Conservation (phyloP, 2,113 vertebrate genomes). For the Grus americana region DNA sequence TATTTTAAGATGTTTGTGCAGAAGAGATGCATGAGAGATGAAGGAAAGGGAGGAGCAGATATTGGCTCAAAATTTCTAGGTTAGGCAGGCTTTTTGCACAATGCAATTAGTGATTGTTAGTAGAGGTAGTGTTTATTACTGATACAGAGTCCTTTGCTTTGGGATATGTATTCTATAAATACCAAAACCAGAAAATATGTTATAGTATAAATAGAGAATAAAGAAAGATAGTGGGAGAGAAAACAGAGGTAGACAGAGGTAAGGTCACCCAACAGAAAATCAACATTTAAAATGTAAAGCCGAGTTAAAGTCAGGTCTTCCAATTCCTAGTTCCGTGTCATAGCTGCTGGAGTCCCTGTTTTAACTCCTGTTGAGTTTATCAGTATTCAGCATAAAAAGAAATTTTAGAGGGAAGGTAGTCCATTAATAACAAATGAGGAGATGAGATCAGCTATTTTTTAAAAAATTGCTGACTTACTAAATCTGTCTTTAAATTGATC, state of each 20-base stretch:
- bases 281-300: not conserved
- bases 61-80: not conserved
- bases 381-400: not conserved
- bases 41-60: not conserved
- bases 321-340: fast-evolving
- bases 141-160: not conserved
- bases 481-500: not conserved
- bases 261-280: not conserved
- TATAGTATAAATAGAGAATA: not conserved
- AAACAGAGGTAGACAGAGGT: not conserved
- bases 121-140: not conserved
- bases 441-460: not conserved
- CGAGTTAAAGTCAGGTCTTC: not conserved
- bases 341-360: not conserved
- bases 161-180: not conserved
- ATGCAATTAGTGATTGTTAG: not conserved
- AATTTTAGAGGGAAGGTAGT: not conserved
- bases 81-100: not conserved
- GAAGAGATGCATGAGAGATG: not conserved
- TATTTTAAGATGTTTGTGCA: not conserved
- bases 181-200: not conserved
- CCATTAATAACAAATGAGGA: not conserved
- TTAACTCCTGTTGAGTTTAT: not conserved
- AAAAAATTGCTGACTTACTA: not conserved
- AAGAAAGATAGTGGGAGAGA: not conserved